Conservation (phyloP, 2,888 invertebrate genomes). For the Acleris sparsana region DNA sequence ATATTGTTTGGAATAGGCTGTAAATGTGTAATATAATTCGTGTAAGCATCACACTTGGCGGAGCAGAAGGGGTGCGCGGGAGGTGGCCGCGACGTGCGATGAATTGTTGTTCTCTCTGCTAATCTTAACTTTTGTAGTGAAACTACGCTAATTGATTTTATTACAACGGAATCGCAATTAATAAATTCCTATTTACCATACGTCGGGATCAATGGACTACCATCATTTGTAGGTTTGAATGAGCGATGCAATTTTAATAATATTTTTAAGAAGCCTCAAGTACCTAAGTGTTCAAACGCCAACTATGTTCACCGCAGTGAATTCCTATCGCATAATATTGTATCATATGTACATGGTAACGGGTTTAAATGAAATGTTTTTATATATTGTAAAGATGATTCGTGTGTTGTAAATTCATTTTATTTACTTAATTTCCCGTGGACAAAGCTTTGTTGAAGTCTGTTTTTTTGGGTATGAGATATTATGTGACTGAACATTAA, state of each 20-base stretch:
- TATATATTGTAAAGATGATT: slow-evolving; percentile 11
- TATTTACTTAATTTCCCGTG: slow-evolving; percentile 10
- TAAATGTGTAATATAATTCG: slow-evolving; percentile 53
- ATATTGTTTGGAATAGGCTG: slow-evolving; percentile 40
- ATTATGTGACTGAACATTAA: not conserved
- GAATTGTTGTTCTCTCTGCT: slow-evolving; percentile 16
- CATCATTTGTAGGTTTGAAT: slow-evolving; percentile 15
- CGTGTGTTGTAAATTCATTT: slow-evolving; percentile 10
- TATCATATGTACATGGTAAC: slow-evolving; percentile 23
- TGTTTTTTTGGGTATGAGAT: not conserved
- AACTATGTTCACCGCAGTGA: slow-evolving; percentile 26
- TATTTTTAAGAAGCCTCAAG: slow-evolving; percentile 25
- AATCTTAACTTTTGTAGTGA: slow-evolving; percentile 19
- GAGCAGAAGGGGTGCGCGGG: not conserved
- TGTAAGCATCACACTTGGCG: slow-evolving; percentile 57
- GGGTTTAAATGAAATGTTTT: slow-evolving; percentile 21
- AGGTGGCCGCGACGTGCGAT: slow-evolving; percentile 13
- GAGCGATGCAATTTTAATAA: slow-evolving; percentile 26
- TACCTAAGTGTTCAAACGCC: slow-evolving; percentile 31
- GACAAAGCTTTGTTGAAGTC: not conserved
- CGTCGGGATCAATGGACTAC: slow-evolving; percentile 16
- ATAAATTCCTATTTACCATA: slow-evolving; percentile 27
- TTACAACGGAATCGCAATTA: slow-evolving; percentile 22
- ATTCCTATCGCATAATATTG: slow-evolving; percentile 30
- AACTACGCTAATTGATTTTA: slow-evolving; percentile 28